A percentile compares a stretch with the other conserved stretches of the same genome.
Evolutionary conservation across 2,888 invertebrate genomes (phyloP).

Genomic region (Noctua comes): DNA sequence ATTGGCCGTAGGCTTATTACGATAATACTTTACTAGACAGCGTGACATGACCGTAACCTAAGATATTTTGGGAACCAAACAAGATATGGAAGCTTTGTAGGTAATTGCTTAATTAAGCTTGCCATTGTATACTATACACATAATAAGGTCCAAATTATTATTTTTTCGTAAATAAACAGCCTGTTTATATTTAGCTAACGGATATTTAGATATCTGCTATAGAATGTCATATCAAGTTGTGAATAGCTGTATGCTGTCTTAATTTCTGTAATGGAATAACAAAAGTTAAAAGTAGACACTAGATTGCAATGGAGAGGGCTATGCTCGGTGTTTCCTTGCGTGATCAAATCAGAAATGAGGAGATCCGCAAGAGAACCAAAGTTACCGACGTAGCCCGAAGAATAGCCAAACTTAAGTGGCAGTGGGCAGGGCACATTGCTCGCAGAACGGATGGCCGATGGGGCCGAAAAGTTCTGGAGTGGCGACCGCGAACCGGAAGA

Average conservation of each 20-base stretch:
- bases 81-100: background rate
- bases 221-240: background rate
- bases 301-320: too few relatives aligned
- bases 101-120: background rate
- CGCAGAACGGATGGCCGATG: too few relatives aligned
- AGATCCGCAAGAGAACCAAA: too few relatives aligned
- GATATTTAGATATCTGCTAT: background rate
- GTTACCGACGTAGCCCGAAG: too few relatives aligned
- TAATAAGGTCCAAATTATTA: background rate
- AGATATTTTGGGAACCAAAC: slow-evolving; percentile 2
- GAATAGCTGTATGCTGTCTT: background rate
- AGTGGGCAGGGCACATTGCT: too few relatives aligned
- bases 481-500: too few relatives aligned
- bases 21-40: slow-evolving; percentile 8
- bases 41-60: slow-evolving; percentile 1
- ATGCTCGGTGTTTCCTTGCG: too few relatives aligned
- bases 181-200: too few relatives aligned
- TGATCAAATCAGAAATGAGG: too few relatives aligned
- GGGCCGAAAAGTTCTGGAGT: too few relatives aligned
- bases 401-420: too few relatives aligned
- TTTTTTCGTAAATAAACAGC: background rate
- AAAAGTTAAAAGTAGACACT: too few relatives aligned
- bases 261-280: background rate
- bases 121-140: background rate
- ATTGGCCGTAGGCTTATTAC: background rate